Evolutionary conservation across 2,113 vertebrate species (phyloP).

Genomic region (Stomatorhinus ivindoensis): DNA sequence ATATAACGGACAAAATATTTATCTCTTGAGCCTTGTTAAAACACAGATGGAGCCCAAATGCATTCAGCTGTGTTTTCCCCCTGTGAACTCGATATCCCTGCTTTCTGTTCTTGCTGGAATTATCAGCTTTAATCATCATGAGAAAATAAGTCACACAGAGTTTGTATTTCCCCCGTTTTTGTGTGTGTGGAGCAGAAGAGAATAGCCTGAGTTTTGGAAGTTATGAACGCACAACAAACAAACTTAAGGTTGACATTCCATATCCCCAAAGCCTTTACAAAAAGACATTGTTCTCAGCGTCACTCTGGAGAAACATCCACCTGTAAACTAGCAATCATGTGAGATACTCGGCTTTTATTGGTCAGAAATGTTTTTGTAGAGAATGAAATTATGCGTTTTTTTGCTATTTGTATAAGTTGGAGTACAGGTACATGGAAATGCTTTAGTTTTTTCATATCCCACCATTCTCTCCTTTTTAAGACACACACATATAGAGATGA

Average conservation of each 20-base stretch:
- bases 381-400: background rate
- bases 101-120: background rate
- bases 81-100: background rate
- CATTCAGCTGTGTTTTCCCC: background rate
- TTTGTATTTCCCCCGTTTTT: background rate
- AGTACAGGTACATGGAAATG: background rate
- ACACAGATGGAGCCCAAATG: background rate
- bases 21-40: background rate
- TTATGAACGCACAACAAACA: background rate
- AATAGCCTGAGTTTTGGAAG: background rate
- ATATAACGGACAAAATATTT: background rate
- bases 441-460: background rate
- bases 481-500: background rate
- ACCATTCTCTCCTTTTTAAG: background rate
- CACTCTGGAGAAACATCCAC: background rate
- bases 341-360: background rate
- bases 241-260: background rate
- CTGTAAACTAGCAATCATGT: background rate
- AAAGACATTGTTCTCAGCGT: background rate
- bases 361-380: background rate
- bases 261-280: background rate
- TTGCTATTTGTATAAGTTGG: background rate
- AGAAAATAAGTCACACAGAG: background rate
- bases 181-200: background rate
- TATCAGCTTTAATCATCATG: background rate